Evolutionary conservation across 1,140 invertebrate species (phyloP).

Genomic region (Drosophila littoralis): DNA sequence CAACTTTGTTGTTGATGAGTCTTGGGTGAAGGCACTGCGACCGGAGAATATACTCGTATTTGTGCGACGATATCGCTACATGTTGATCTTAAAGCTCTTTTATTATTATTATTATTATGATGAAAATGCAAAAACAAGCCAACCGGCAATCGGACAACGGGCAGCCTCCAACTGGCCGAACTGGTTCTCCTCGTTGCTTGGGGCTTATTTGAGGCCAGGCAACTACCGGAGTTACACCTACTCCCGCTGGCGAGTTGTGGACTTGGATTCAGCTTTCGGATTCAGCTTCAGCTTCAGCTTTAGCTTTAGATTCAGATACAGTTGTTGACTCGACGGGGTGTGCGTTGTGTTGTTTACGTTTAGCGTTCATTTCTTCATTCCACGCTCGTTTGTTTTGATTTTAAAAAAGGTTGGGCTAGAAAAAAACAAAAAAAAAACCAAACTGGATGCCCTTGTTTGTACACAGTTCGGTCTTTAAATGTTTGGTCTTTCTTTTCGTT

Average conservation of each 20-base stretch:
- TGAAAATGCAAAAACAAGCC: constrained; percentile 39
- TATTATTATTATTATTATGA: constrained; percentile 36
- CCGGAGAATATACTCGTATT: constrained; percentile 12
- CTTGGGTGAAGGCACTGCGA: not conserved
- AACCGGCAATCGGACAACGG: constrained; percentile 2
- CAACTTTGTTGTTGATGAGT: constrained; percentile 16
- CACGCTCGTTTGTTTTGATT: constrained; percentile 79
- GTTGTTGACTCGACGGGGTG: constrained; percentile 37
- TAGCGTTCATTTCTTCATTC: constrained; percentile 73
- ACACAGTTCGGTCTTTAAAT: constrained; percentile 58
- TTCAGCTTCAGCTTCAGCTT: not conserved
- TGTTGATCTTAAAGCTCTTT: constrained; percentile 48
- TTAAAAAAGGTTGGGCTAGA: constrained; percentile 61
- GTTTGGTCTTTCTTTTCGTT: constrained; percentile 54
- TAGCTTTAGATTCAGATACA: constrained; percentile 18
- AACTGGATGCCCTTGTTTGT: constrained; percentile 73
- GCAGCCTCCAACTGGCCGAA: constrained; percentile 24
- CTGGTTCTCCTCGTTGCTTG: constrained; percentile 33
- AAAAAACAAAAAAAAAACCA: constrained; percentile 36
- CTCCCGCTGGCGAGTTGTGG: constrained; percentile 42
- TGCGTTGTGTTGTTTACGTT: constrained; percentile 74
- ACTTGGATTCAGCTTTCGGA: constrained; percentile 30
- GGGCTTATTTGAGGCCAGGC: constrained; percentile 29
- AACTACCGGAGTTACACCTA: constrained; percentile 72
- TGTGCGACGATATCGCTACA: constrained; percentile 34